Evolutionary conservation across 2,113 vertebrate genomes (phyloP), one percentile per base, ranked within the genome.

Genomic region (Gallinago paraguaiae): DNA sequence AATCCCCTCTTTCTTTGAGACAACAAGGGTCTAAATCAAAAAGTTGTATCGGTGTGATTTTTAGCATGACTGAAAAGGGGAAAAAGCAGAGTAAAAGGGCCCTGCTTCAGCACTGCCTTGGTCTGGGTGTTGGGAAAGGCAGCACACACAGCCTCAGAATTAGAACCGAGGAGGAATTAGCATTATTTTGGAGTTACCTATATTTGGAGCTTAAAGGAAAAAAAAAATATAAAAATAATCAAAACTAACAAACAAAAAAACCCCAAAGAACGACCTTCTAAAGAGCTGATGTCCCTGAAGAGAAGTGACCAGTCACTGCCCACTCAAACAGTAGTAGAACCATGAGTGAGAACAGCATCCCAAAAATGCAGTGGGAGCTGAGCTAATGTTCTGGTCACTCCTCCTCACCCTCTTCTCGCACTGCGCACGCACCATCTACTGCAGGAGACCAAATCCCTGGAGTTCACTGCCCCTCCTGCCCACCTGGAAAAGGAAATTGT

Each of bases 1-100:
- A 97, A 98, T 94, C 92, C n/a, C 63, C 74, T 75, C 78, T 95
- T 97, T 97, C 91, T 95, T 92, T 90, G 80, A 95, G 82, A 85
- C 90, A 97, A 94, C 33, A 82, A 92, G 83, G 65, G 20, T 70
- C 92, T 96, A 96, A 96, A 96, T 96, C 95, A 95, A 79, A 93
- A 96, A 95, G 82, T 86, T 96, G 65, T 77, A 75, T 65, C 71
- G 46, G 31, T 67, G 70, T 80, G 56, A 96, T 97, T 97, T 97
- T 97, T 86, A 96, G 35, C 27, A 24, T 56, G 84, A 57, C 8
- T 35, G 71, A 80, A 93, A 91, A 35, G 48, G 22, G 15, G 28
- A 2, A 4, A 27, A 71, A 60, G 27, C 59, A 92, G 64, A 90
- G 67, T 72, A 48, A 85, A 86, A 96, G 57, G 9, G 37, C 48